Evolutionary conservation across 2,888 invertebrate species (phyloP), one percentile per base, ranked within the genome.

Genomic region (Chrysolina oricalcia): DNA sequence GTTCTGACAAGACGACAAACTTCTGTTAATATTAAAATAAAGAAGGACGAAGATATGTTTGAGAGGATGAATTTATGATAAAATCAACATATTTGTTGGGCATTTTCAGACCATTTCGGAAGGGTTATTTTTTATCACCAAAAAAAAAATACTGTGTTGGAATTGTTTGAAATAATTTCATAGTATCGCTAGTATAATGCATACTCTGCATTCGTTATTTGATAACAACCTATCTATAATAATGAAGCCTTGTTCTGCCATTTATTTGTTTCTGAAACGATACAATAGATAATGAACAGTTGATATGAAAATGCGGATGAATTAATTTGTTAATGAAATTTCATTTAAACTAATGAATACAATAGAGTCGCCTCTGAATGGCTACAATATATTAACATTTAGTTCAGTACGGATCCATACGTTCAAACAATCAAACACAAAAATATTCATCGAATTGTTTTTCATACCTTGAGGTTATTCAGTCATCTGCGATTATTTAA

Each of bases 301-400:
- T 21, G 53, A 53, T 53, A 53, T 53, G 21, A 53, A 21, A 53
- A 53, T 43, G n/a, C n/a, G 23, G 43, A n/a, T 46, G 59, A 69
- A 69, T 69, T 41, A 59, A 69, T 69, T 69, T 41, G 59, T 69
- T 53, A 23, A 43, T 69, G 41, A 69, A 69, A 69, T 59, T 59
- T 4, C 43, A 59, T 69, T 69, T n/a, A 43, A 43, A 69, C 43
- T n/a, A 69, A 59, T 69, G 59, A 59, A 59, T 59, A 23, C 59
- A 69, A 59, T 69, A n/a, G 43, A 46, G 6, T 69, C 56, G 69
- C 69, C 23, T 69, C 35, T 59, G 56, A 53, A 40, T 19, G 19
- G 11, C 21, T 53, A 13, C 53, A 11, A 21, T 13, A 53, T 53
- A 53, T 53, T 53, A 21, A 53, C 21, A 53, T 21, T 53, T 53